Percentiles rank a stretch among this genome's conserved stretches.
Evolutionary conservation across 1,140 invertebrate species (phyloP).

Genomic region (Trissolcus basalis): DNA sequence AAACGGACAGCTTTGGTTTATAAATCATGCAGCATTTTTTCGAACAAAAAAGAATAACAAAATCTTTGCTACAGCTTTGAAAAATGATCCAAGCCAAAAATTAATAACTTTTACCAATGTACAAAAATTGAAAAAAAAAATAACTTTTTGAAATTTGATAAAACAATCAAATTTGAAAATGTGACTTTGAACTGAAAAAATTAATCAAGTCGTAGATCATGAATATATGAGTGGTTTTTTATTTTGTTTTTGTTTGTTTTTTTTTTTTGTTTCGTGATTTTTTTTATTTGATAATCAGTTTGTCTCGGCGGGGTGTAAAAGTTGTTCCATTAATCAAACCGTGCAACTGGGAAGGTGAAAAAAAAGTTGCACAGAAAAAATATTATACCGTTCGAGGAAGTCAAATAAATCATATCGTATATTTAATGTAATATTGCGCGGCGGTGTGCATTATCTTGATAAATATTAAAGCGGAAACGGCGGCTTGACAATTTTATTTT

Average conservation of each 20-base stretch:
- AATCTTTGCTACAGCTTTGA: conserved; percentile 12
- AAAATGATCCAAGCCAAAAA: conserved; percentile 16
- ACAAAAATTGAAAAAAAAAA: not conserved
- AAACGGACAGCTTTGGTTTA: conserved; percentile 23
- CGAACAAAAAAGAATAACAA: conserved; percentile 10
- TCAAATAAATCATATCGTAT: conserved; percentile 48
- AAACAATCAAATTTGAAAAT: conserved; percentile 37
- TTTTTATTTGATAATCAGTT: conserved; percentile 47
- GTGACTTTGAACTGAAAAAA: too few relatives aligned
- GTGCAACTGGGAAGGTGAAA: not conserved
- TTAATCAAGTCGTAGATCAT: too few relatives aligned
- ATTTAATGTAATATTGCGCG: conserved; percentile 46
- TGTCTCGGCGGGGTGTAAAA: conserved; percentile 33
- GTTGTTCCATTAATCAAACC: conserved; percentile 50
- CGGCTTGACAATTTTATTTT: conserved; percentile 32
- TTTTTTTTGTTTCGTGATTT: conserved; percentile 39
- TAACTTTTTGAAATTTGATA: conserved; percentile 18
- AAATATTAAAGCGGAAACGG: conserved; percentile 36
- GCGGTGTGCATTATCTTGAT: conserved; percentile 40
- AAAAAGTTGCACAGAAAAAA: conserved; percentile 45
- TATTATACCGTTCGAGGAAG: conserved; percentile 43
- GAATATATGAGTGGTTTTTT: too few relatives aligned
- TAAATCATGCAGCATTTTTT: conserved; percentile 23
- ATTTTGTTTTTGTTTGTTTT: conserved; percentile 44
- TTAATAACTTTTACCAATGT: not conserved